Evolutionary conservation across 2,113 vertebrate species (phyloP).

Genomic region (Psilopsiagon aurifrons): DNA sequence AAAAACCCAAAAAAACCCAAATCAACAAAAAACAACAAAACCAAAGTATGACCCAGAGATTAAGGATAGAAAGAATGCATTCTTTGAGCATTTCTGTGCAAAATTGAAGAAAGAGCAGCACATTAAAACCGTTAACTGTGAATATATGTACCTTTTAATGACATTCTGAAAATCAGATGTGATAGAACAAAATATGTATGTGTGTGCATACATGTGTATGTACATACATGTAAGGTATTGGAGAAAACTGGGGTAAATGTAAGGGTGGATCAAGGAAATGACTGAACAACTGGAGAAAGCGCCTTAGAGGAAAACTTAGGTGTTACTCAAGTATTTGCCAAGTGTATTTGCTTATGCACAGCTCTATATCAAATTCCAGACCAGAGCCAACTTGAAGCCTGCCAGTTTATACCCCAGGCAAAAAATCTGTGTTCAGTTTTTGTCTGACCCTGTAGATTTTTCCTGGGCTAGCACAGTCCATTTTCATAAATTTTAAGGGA

Average conservation of each 20-base stretch:
- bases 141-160: not conserved
- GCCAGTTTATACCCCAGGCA: slow-evolving; percentile 52
- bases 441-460: slow-evolving; percentile 33
- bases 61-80: not conserved
- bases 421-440: slow-evolving; percentile 54
- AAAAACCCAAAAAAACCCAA: not conserved
- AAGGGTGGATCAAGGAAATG: slow-evolving; percentile 44
- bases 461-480: not conserved
- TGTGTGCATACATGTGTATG: not conserved
- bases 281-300: slow-evolving; percentile 33
- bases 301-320: slow-evolving; percentile 30
- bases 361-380: slow-evolving; percentile 29
- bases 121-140: not conserved
- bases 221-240: not conserved
- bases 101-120: not conserved
- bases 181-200: not conserved
- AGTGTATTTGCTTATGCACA: slow-evolving; percentile 44
- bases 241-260: slow-evolving; percentile 2
- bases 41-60: not conserved
- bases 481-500: not conserved
- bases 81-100: not conserved
- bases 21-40: not conserved
- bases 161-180: not conserved
- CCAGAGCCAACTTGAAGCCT: slow-evolving; percentile 46
- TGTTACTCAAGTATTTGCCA: slow-evolving; percentile 35